These are phyloP conservation scores for Poeciliopsis presidionis DNA, from an alignment of 2,797 vertebrate species.

Conservation along the genomic window DNA sequence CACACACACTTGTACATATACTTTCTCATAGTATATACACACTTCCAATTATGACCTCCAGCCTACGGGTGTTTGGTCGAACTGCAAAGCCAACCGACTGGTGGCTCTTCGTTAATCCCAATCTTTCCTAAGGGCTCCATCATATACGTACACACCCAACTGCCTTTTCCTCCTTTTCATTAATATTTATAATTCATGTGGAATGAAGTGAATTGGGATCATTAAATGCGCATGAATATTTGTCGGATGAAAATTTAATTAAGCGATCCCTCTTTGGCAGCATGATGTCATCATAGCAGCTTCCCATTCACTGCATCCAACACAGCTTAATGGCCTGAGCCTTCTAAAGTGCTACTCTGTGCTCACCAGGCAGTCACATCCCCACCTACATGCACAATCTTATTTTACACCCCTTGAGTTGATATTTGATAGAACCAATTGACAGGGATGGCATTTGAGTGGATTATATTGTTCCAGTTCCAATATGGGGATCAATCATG, in stretches of 20 bases:
- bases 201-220: conserved; percentile 75
- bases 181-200: conserved; percentile 78
- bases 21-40: conserved; percentile 24
- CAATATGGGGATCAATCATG: conserved; percentile 68
- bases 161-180: conserved; percentile 59
- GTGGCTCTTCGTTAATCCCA: conserved; percentile 42
- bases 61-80: conserved; percentile 41
- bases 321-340: conserved; percentile 61
- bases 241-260: conserved; percentile 76
- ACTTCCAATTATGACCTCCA: conserved; percentile 48
- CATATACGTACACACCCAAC: conserved; percentile 19
- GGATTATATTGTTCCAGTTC: conserved; percentile 49
- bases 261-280: conserved; percentile 59
- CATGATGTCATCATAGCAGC: conserved; percentile 53
- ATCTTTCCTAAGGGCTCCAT: conserved; percentile 37
- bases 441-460: conserved; percentile 48
- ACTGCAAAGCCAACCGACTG: conserved; percentile 51
- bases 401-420: conserved; percentile 49
- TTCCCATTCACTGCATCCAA: conserved; percentile 43
- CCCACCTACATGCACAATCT: conserved; percentile 17
- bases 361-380: conserved; percentile 45
- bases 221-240: conserved; percentile 79
- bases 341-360: conserved; percentile 50
- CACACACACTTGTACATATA: conserved; percentile 15
- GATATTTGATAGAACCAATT: conserved; percentile 40